These are phyloP conservation scores for Otolemur garnettii DNA, from an alignment of 2,113 vertebrate species.

Conservation along the genomic window DNA sequence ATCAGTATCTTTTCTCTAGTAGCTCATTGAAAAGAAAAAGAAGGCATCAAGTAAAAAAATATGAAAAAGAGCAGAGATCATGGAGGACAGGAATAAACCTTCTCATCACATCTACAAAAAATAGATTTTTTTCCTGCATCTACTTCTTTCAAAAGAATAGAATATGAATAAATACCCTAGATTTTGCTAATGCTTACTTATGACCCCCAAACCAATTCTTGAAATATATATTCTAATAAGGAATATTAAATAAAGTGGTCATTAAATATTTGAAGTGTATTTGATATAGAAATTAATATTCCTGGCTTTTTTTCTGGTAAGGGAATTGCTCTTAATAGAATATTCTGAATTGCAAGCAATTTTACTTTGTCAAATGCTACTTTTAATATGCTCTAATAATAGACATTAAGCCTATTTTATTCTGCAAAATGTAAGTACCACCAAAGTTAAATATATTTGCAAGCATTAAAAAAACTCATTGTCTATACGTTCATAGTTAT, in stretches of 20 bases:
- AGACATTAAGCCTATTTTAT: slow-evolving; percentile 39
- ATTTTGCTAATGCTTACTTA: neutral
- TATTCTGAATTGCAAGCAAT: slow-evolving; percentile 24
- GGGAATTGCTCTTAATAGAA: neutral
- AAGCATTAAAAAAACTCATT: slow-evolving; percentile 41
- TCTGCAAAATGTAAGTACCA: slow-evolving; percentile 5
- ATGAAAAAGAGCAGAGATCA: slow-evolving; percentile 1
- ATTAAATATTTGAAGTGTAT: slow-evolving; percentile 38
- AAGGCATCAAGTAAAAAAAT: neutral
- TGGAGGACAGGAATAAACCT: neutral
- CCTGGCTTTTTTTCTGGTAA: neutral
- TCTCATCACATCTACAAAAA: neutral
- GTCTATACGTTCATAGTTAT: slow-evolving; percentile 12
- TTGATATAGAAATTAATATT: slow-evolving; percentile 58
- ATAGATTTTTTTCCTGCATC: neutral
- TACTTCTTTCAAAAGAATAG: neutral
- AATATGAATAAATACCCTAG: neutral
- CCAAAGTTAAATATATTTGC: slow-evolving; percentile 41
- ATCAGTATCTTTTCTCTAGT: slow-evolving; percentile 26
- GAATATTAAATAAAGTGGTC: slow-evolving; percentile 35
- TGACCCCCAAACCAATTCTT: neutral
- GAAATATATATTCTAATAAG: neutral
- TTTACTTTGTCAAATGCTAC: slow-evolving; percentile 26
- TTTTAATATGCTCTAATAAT: slow-evolving; percentile 52
- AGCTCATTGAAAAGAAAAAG: slow-evolving; percentile 44